Evolutionary conservation across 53 echinoderm and acorn worm species (phyloP), one percentile per base, ranked within the genome.

Genomic region (Hippasteria phrygiana): DNA sequence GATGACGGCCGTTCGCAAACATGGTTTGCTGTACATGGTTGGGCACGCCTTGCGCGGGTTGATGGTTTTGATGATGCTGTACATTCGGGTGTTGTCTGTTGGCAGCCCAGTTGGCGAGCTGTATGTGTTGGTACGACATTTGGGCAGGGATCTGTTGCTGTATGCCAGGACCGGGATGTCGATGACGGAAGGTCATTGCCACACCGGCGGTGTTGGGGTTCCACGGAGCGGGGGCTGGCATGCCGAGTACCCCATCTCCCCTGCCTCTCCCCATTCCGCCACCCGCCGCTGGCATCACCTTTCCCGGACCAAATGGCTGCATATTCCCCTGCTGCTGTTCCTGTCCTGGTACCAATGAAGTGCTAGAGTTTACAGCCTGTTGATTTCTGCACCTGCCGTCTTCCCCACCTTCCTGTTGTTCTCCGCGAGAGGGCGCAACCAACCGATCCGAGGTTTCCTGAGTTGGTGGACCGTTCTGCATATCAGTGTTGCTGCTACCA

Each of bases 21-120:
- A n/a, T n/a, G n/a, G 75, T 48, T 20, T 47, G 75, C 31, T 75
- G 75, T 73, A 40, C 43, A n/a, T 48, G 50, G 31, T 46, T 75
- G 17, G 47, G 75, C 75, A 28, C 14, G 8, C 29, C 28, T 22
- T 28, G 47, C 40, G 28, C 11, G 48, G 29, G 24, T 11, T 41
- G 48, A 40, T 31, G 47, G 1, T 75, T 31, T 4, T 18, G 75
- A 9, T 41, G 26, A 29, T 13, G 73, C 9, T 73, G 40, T 41
- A n/a, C 2, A n/a, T 40, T 73, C 1, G n/a, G 73, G 26, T 42
- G 24, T 29, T 22, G 12, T 35, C 33, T 66, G 26, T 36, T 36
- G 2, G 67, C 35, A 32, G 67, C 1, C 67, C 33, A 36, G 5
- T 29, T 66, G 12, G 67, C 32, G 14, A 66, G 67, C 13, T 20